Conservation (phyloP, 2,113 vertebrate genomes). For the Regulus satrapa region DNA sequence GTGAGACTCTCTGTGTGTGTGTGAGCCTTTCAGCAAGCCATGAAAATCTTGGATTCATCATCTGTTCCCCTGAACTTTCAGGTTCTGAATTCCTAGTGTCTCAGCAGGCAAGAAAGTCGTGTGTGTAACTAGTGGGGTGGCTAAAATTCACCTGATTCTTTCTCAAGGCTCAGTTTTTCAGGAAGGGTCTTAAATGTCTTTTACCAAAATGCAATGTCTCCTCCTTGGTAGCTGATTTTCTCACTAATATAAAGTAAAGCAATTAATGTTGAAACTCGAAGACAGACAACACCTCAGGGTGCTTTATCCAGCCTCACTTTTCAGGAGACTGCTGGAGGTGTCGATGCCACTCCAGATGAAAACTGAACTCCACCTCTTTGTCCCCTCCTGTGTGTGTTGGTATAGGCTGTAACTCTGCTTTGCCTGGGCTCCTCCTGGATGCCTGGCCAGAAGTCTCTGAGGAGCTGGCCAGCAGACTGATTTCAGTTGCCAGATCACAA, state of each 20-base stretch:
- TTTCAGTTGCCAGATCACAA: neutral
- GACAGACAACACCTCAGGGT: neutral
- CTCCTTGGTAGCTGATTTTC: neutral
- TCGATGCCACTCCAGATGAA: neutral
- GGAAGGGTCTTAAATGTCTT: neutral
- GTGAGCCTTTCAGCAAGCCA: neutral
- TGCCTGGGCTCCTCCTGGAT: neutral
- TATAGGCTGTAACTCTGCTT: neutral
- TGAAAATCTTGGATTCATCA: neutral
- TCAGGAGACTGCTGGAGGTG: neutral
- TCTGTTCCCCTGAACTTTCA: neutral
- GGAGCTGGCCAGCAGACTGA: neutral
- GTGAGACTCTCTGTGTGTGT: neutral
- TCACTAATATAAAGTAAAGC: neutral
- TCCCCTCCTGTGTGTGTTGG: neutral
- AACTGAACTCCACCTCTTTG: neutral
- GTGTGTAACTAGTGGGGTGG: neutral
- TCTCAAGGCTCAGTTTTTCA: neutral
- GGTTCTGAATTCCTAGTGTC: neutral
- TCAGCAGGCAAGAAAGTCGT: neutral
- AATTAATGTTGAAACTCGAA: neutral
- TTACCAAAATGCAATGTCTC: neutral
- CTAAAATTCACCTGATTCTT: neutral
- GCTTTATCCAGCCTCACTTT: neutral
- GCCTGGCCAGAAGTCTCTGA: neutral